These are phyloP conservation scores for Brachymystax lenok DNA, from an alignment of 2,797 vertebrate species.

Conservation along the genomic window DNA sequence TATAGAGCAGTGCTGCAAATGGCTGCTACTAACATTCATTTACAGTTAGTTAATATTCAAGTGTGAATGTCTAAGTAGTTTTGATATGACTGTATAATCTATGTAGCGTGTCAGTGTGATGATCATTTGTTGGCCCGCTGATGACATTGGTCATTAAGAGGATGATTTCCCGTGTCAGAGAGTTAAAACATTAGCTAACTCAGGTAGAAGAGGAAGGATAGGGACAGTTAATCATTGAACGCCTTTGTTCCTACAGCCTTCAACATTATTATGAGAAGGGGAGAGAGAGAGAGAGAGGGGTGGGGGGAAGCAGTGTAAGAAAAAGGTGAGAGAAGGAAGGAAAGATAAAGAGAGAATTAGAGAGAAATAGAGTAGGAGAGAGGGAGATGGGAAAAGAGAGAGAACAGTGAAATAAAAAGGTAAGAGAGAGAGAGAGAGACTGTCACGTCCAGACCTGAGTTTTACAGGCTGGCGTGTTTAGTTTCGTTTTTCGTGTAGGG, in stretches of 20 bases:
- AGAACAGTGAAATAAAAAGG: neutral
- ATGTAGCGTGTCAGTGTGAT: slow-evolving; percentile 44
- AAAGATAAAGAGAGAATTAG: neutral
- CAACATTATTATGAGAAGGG: neutral
- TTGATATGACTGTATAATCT: slow-evolving; percentile 43
- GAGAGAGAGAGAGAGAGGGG: too few species aligned
- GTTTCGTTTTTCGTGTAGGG: too few species aligned
- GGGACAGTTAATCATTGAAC: slow-evolving; percentile 15
- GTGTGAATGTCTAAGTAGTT: slow-evolving; percentile 44
- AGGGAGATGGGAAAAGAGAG: slow-evolving; percentile 24
- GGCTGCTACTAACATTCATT: neutral
- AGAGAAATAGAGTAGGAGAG: neutral
- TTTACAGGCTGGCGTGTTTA: too few species aligned
- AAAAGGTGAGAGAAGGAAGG: too few species aligned
- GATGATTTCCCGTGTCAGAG: slow-evolving; percentile 48
- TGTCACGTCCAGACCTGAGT: too few species aligned
- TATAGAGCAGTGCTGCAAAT: neutral
- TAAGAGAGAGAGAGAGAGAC: neutral
- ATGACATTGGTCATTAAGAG: slow-evolving; percentile 47
- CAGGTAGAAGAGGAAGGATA: slow-evolving; percentile 23
- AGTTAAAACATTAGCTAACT: slow-evolving; percentile 57
- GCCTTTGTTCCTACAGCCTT: neutral
- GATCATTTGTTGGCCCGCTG: slow-evolving; percentile 49
- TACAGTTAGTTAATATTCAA: slow-evolving; percentile 53
- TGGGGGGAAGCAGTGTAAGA: too few species aligned